Conservation (phyloP, 2,797 vertebrate species). For the Selene dorsalis region DNA sequence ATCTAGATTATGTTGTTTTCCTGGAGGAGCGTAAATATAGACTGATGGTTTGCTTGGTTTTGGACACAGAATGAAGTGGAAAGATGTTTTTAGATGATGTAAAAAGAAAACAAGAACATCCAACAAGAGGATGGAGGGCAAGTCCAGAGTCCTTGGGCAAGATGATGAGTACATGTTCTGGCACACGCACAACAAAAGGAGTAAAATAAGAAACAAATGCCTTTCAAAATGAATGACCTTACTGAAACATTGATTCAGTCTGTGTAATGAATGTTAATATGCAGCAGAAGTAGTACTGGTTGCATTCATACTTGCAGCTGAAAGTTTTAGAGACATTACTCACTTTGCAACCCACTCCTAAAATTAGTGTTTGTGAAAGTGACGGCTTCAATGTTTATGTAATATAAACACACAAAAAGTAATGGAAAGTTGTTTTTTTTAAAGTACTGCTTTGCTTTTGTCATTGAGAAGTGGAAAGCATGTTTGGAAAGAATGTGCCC, state of each 20-base stretch:
- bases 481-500: background rate
- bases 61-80: conserved; percentile 33
- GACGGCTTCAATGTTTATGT: background rate
- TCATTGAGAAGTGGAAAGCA: no score
- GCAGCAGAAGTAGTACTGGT: background rate
- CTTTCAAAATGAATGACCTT: background rate
- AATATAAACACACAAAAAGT: background rate
- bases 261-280: conserved; percentile 5
- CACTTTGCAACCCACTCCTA: background rate
- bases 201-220: background rate
- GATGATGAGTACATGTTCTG: background rate
- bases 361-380: background rate
- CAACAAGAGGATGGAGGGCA: background rate
- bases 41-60: conserved; percentile 32
- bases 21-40: conserved; percentile 20
- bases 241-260: background rate
- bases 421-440: no score
- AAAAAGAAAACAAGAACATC: conserved; percentile 18
- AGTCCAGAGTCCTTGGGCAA: background rate
- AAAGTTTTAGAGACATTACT: background rate
- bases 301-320: background rate
- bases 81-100: conserved; percentile 11
- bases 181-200: background rate
- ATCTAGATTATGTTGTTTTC: conserved; percentile 28
- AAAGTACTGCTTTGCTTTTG: no score